Evolutionary conservation across 1,140 invertebrate species (phyloP).

Genomic region (Pogonus chalceus): DNA sequence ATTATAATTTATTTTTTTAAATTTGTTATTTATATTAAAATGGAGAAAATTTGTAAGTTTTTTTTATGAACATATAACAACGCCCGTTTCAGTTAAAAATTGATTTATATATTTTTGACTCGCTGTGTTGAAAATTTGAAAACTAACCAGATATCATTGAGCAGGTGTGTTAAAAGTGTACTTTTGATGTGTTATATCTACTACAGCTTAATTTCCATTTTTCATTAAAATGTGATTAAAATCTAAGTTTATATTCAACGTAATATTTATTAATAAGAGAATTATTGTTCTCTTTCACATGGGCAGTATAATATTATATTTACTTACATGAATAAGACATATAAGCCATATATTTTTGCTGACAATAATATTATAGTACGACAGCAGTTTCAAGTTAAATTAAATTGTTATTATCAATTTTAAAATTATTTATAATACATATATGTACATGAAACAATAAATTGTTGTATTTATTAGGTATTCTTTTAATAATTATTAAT

Average conservation of each 20-base stretch:
- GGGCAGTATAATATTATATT: not conserved
- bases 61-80: too few relatives aligned
- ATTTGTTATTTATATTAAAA: too few relatives aligned
- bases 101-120: not conserved
- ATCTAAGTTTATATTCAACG: not conserved
- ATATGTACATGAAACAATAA: not conserved
- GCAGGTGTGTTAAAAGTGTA: not conserved
- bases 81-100: not conserved
- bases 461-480: not conserved
- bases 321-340: not conserved
- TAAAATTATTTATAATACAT: not conserved
- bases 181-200: too few relatives aligned
- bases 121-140: not conserved
- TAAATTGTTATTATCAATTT: not conserved
- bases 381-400: not conserved
- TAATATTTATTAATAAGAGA: not conserved
- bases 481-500: not conserved
- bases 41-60: too few relatives aligned
- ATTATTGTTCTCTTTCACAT: constrained; percentile 1
- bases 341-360: not conserved
- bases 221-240: not conserved
- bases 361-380: constrained; percentile 4
- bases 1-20: too few relatives aligned
- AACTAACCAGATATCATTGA: not conserved
- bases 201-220: too few relatives aligned